phyloP scores from a whole-genome alignment of 2,888 invertebrate genomes.

The Nudaria mundana region DNA sequence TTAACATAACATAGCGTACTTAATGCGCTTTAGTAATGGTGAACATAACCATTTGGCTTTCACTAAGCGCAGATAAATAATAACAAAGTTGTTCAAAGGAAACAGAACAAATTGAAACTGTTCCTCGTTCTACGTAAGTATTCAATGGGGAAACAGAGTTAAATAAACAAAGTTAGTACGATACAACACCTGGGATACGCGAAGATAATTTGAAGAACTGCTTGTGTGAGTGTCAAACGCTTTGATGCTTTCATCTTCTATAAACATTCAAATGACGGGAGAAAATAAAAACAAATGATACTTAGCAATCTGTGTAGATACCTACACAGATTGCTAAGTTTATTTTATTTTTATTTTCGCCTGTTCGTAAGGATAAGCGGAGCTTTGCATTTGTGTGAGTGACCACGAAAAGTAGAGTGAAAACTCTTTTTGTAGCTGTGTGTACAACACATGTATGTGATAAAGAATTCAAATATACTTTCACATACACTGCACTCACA shows the following conservation, averaged over 20 bases:
- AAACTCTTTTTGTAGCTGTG: too few relatives aligned
- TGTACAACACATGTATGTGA: too few relatives aligned
- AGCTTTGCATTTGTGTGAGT: too few relatives aligned
- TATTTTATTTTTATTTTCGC: too few relatives aligned
- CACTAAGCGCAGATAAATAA: slow-evolving; percentile 31
- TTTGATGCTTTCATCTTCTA: slow-evolving; percentile 7
- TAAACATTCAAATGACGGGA: slow-evolving; percentile 5
- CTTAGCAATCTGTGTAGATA: slow-evolving; percentile 1
- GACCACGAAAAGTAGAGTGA: too few relatives aligned
- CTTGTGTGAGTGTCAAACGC: background rate
- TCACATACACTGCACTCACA: too few relatives aligned
- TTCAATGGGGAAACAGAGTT: slow-evolving; percentile 38
- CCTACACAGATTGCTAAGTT: too few relatives aligned
- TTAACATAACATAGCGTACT: slow-evolving; percentile 28
- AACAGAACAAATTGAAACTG: slow-evolving; percentile 36
- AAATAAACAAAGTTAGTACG: slow-evolving; percentile 36
- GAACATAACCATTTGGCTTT: slow-evolving; percentile 37
- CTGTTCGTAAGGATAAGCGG: too few relatives aligned
- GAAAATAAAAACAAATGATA: slow-evolving; percentile 1
- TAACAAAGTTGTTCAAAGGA: slow-evolving; percentile 39
- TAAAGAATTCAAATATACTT: too few relatives aligned
- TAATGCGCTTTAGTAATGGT: slow-evolving; percentile 30
- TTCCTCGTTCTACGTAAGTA: too few relatives aligned
- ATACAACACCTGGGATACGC: slow-evolving; percentile 11
- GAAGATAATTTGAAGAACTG: slow-evolving; percentile 9